These are phyloP conservation scores for Naja naja DNA, from an alignment of 2,113 vertebrate genomes.

Conservation along the genomic window DNA sequence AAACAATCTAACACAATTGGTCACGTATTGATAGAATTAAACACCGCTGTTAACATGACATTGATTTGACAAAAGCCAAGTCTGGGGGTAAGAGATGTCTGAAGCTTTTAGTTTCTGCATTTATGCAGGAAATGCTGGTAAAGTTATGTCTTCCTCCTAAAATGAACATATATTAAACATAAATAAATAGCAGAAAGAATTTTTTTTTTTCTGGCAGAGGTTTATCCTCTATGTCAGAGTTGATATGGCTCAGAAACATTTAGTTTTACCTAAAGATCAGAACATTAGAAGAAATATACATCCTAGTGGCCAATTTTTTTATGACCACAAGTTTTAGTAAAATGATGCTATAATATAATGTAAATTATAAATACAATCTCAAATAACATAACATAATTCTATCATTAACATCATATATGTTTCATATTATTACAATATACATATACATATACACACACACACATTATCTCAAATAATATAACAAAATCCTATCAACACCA, in stretches of 20 bases:
- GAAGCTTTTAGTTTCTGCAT: constrained; percentile 62
- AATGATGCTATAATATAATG: neutral
- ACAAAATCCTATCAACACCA: too few species aligned
- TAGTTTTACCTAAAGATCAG: neutral
- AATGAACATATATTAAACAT: constrained; percentile 49
- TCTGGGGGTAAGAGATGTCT: constrained; percentile 69
- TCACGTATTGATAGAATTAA: constrained; percentile 93
- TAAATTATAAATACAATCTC: neutral
- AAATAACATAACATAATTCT: neutral
- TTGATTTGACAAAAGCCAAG: constrained; percentile 75
- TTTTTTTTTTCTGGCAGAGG: constrained; percentile 31
- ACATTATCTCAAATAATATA: too few species aligned
- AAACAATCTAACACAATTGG: constrained; percentile 90
- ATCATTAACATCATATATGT: neutral
- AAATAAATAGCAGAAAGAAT: constrained; percentile 30
- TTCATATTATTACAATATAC: too few species aligned
- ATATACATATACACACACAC: neutral
- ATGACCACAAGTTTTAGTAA: neutral
- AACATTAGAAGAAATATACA: neutral
- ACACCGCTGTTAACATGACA: constrained; percentile 85
- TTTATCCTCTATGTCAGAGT: constrained; percentile 19
- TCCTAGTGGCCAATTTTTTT: neutral
- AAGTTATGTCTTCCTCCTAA: constrained; percentile 59
- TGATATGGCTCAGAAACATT: neutral
- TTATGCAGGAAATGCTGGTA: constrained; percentile 57